Evolutionary conservation across 2,113 vertebrate genomes (phyloP).

Genomic region (Craseonycteris thonglongyai): DNA sequence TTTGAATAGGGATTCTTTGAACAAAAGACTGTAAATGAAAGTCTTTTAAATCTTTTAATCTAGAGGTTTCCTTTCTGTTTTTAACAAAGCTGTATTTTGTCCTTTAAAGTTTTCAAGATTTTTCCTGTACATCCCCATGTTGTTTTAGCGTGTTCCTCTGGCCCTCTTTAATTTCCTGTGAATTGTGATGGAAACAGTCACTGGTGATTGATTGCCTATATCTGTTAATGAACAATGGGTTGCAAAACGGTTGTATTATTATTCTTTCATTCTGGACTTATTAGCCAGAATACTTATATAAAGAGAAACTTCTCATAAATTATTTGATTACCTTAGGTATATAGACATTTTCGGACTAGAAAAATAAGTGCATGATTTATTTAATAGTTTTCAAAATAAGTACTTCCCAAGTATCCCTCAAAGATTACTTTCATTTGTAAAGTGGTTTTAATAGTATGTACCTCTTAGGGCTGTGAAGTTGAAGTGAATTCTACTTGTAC

Average conservation of each 20-base stretch:
- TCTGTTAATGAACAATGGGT: not conserved
- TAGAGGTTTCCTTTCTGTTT: not conserved
- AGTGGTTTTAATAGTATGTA: not conserved
- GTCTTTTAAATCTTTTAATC: not conserved
- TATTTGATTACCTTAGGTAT: not conserved
- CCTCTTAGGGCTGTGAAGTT: not conserved
- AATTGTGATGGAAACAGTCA: not conserved
- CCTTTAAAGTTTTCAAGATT: not conserved
- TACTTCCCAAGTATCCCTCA: not conserved
- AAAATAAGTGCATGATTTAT: not conserved
- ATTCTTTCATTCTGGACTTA: not conserved
- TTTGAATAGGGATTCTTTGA: not conserved
- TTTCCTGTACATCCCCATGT: not conserved
- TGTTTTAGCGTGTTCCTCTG: not conserved
- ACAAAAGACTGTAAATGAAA: not conserved
- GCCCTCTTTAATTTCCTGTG: not conserved
- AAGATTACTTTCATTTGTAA: not conserved
- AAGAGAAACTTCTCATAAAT: not conserved
- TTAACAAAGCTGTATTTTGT: not conserved
- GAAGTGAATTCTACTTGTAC: not conserved
- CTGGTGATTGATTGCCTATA: not conserved
- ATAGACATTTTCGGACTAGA: not conserved
- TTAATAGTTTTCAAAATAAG: not conserved
- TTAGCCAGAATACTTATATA: not conserved
- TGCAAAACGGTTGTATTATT: not conserved